Base-by-base conservation (phyloP, 2,113 vertebrate genomes). In the Deroptyus accipitrinus region DNA sequence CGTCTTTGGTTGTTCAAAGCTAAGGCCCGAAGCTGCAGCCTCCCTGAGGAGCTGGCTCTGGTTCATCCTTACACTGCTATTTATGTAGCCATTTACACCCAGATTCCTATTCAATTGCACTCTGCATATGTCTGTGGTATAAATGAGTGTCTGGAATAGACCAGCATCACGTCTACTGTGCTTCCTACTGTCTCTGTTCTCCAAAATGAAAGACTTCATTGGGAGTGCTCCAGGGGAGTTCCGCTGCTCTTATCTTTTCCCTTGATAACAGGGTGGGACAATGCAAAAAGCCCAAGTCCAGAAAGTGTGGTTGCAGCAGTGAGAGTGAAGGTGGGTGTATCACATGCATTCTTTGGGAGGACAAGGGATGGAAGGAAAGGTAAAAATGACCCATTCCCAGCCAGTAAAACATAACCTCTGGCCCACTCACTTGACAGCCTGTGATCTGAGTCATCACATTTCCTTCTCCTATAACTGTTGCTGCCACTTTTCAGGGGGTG, bases 1-100 rank as follows among this genome's bases (percentile, higher is more conserved):
- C 1, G 1, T 41, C 39, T 83, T 52, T 37, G n/a, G 31, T 69
- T 59, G 44, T 77, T 42, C 13, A 17, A 78, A 74, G 42, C 22
- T 30, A 25, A 10, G 30, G 52, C 35, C 80, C 0, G 0, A 67
- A 85, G 69, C 49, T 0, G 0, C 41, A 70, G 46, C 41, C 13
- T 75, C 42, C 30, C 55, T 8, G 61, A 89, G 77, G 64, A 73
- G 54, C 64, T 89, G 86, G 44, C 77, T 74, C 41, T 67, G 74
- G 28, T 75, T 87, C 42, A 10, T 55, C 42, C 18, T 55, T 42
- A 35, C 2, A 0, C 35, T 87, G 66, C 73, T 81, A 42, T 46
- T 93, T 59, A 10, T 42, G 66, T 8, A 84, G 64, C 35, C 62
- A n/a, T 69, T 87, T 64, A 41, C 14, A 73, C 39, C 13, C 48